Conservation (phyloP, 2,113 vertebrate species). For the Cyanocitta stelleri region DNA sequence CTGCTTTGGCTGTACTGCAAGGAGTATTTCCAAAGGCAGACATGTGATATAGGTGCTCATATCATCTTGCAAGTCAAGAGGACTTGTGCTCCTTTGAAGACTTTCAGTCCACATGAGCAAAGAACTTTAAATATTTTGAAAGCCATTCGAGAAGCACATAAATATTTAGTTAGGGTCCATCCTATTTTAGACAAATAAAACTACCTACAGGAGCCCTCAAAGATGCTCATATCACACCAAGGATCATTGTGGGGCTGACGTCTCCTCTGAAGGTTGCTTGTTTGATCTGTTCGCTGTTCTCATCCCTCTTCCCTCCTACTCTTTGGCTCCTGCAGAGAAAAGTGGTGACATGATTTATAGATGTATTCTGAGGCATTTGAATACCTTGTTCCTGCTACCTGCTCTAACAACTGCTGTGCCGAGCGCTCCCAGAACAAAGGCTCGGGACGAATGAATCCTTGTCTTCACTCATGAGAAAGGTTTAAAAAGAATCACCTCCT, state of each 20-base stretch:
- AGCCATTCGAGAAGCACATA: neutral
- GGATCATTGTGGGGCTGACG: neutral
- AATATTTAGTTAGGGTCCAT: neutral
- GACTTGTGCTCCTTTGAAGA: neutral
- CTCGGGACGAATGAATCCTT: neutral
- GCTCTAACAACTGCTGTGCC: neutral
- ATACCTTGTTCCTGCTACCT: neutral
- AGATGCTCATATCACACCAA: neutral
- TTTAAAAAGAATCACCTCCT: slow-evolving; percentile 24
- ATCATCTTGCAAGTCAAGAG: neutral
- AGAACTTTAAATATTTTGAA: slow-evolving; percentile 21
- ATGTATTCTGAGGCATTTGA: neutral
- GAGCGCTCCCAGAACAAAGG: neutral
- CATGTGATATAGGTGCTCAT: neutral
- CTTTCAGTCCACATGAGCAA: neutral
- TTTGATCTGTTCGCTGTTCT: neutral
- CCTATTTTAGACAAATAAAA: slow-evolving; percentile 21
- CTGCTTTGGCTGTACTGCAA: neutral
- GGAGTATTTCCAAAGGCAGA: neutral
- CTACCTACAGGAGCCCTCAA: neutral
- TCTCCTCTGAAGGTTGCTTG: neutral
- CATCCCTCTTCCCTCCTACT: neutral
- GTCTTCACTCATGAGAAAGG: neutral
- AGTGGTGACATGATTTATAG: slow-evolving; percentile 15
- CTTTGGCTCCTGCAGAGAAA: neutral